Evolutionary conservation across 2,113 vertebrate genomes (phyloP).

Genomic region (Sterrhoptilus dennistouni): DNA sequence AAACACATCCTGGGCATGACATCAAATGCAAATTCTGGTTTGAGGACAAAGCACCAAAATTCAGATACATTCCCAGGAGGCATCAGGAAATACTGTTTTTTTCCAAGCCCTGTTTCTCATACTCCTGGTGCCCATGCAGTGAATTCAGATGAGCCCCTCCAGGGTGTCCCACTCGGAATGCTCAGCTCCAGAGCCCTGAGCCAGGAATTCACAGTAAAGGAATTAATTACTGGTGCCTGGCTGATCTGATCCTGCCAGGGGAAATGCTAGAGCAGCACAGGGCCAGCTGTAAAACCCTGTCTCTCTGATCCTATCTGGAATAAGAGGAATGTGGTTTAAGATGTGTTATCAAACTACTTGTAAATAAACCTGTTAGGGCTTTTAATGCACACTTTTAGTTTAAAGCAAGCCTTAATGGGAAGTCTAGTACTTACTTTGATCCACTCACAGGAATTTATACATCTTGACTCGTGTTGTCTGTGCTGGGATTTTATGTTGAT

Average conservation of each 20-base stretch:
- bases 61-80: not conserved
- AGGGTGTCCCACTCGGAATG: not conserved
- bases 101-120: not conserved
- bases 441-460: not conserved
- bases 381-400: not conserved
- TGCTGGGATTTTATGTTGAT: not conserved
- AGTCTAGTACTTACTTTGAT: not conserved
- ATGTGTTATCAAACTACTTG: not conserved
- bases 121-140: accelerated
- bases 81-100: not conserved
- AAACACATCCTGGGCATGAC: not conserved
- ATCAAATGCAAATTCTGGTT: not conserved
- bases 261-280: not conserved
- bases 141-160: not conserved
- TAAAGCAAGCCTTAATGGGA: not conserved
- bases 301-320: not conserved
- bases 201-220: not conserved
- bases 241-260: not conserved
- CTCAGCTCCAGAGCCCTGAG: not conserved
- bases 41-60: not conserved
- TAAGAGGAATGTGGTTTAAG: not conserved
- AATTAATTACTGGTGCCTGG: not conserved
- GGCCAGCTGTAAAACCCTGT: not conserved
- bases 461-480: not conserved
- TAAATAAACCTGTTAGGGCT: not conserved